A percentile compares a stretch with the other conserved stretches of the same genome.
Evolutionary conservation across 2,113 vertebrate genomes (phyloP).

Genomic region (Ailurus styani): DNA sequence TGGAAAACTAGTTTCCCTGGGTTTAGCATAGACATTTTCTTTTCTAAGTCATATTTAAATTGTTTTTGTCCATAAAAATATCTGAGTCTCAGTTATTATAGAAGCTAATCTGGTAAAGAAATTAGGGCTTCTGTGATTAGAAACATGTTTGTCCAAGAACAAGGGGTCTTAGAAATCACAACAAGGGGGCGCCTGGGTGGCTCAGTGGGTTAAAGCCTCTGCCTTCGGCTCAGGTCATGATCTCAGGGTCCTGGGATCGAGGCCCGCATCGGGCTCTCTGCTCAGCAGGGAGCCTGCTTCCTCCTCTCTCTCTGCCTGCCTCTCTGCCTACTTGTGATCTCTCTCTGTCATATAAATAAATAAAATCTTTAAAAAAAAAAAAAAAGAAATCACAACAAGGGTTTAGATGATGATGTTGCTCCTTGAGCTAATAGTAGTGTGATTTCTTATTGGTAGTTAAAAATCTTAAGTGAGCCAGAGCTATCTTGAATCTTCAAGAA

Average conservation of each 20-base stretch:
- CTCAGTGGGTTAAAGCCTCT: too few species aligned
- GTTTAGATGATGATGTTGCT: not conserved
- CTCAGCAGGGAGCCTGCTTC: too few species aligned
- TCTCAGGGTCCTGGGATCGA: too few species aligned
- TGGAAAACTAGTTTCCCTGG: not conserved
- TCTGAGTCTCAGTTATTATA: not conserved
- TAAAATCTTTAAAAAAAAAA: too few species aligned
- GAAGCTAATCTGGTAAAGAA: not conserved
- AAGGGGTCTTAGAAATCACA: not conserved
- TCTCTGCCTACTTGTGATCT: too few species aligned
- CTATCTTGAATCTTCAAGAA: not conserved
- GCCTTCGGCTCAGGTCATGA: too few species aligned
- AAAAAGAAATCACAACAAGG: not conserved
- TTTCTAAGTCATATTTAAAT: slow-evolving; percentile 9
- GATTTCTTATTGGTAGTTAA: not conserved
- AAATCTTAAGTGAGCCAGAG: not conserved
- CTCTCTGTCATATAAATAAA: too few species aligned
- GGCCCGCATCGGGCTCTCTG: too few species aligned
- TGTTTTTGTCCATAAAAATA: slow-evolving; percentile 2
- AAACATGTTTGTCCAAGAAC: not conserved
- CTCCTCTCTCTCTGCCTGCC: too few species aligned
- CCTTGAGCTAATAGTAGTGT: not conserved
- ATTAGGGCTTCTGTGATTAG: slow-evolving; percentile 11
- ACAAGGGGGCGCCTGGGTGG: too few species aligned
- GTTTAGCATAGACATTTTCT: not conserved